Percentiles rank a stretch among this genome's conserved stretches.
Evolutionary conservation across 2,113 vertebrate genomes (phyloP).

Genomic region (Hucho hucho): DNA sequence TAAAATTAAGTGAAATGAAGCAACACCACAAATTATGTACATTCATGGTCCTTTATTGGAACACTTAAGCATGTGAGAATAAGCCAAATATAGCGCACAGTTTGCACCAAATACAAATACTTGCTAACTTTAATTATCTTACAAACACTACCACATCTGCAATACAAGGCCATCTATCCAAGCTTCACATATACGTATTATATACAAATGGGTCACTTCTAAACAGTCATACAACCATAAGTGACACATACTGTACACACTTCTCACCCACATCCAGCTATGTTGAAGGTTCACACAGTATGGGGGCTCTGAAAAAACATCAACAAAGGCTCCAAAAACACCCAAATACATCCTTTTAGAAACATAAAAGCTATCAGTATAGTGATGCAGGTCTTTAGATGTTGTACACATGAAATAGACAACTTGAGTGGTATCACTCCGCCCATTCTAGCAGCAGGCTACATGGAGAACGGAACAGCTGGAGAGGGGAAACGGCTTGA

Average conservation of each 20-base stretch:
- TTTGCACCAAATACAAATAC: constrained; percentile 43
- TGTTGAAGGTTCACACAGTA: constrained; percentile 22
- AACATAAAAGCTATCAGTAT: too few species aligned
- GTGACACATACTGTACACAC: constrained; percentile 42
- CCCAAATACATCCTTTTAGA: too few species aligned
- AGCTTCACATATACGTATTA: constrained; percentile 28
- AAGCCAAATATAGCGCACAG: constrained; percentile 57
- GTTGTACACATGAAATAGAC: too few species aligned
- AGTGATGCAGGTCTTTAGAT: too few species aligned
- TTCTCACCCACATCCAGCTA: constrained; percentile 3
- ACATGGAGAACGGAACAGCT: too few species aligned
- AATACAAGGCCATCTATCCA: constrained; percentile 17
- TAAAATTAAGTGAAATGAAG: not conserved
- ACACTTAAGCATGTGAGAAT: constrained; percentile 55
- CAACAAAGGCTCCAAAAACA: too few species aligned
- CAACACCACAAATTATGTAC: constrained; percentile 4
- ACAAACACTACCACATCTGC: constrained; percentile 11
- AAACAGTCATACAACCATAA: constrained; percentile 28
- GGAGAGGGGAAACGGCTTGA: too few species aligned
- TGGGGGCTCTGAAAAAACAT: too few species aligned
- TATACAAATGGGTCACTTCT: constrained; percentile 46
- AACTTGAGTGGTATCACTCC: too few species aligned
- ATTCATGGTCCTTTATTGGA: constrained; percentile 58
- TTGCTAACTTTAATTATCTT: constrained; percentile 17
- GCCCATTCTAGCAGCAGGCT: too few species aligned